Percentiles rank a stretch among this genome's conserved stretches.
Conservation (phyloP, 2,797 vertebrate species). For the Cyclura pinguis region DNA sequence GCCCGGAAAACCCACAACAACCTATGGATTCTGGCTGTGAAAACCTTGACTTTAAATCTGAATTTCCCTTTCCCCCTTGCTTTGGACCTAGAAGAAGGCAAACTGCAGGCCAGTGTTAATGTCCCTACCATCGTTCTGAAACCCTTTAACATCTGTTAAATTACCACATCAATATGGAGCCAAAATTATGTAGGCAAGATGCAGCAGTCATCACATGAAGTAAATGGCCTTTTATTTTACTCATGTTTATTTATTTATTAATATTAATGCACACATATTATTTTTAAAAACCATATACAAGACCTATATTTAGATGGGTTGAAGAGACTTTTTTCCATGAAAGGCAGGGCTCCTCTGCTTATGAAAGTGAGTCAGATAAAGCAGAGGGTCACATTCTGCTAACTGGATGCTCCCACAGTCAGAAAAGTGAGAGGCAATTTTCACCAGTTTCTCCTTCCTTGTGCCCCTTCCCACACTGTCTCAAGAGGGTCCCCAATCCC, state of each 20-base stretch:
- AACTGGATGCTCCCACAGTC: background rate
- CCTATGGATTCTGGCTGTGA: too few relatives aligned
- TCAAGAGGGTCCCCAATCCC: too few relatives aligned
- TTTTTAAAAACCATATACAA: background rate
- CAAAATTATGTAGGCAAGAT: conserved; percentile 4
- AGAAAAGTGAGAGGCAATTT: background rate
- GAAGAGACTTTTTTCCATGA: background rate
- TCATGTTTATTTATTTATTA: too few relatives aligned
- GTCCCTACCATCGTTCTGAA: background rate
- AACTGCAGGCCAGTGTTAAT: background rate
- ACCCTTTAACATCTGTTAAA: too few relatives aligned
- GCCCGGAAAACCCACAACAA: too few relatives aligned
- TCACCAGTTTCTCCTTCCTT: background rate
- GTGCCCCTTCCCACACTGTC: background rate
- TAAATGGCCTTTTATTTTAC: too few relatives aligned
- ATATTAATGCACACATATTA: too few relatives aligned
- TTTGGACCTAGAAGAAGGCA: background rate
- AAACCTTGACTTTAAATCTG: background rate
- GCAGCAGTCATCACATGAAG: background rate
- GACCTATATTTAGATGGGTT: background rate
- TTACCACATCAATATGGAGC: background rate
- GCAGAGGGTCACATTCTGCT: background rate
- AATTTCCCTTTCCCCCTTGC: background rate
- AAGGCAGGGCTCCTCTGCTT: background rate
- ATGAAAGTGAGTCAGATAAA: background rate